These are phyloP conservation scores for Novumbra hubbsi DNA, from an alignment of 2,797 vertebrate species.

Conservation along the genomic window DNA sequence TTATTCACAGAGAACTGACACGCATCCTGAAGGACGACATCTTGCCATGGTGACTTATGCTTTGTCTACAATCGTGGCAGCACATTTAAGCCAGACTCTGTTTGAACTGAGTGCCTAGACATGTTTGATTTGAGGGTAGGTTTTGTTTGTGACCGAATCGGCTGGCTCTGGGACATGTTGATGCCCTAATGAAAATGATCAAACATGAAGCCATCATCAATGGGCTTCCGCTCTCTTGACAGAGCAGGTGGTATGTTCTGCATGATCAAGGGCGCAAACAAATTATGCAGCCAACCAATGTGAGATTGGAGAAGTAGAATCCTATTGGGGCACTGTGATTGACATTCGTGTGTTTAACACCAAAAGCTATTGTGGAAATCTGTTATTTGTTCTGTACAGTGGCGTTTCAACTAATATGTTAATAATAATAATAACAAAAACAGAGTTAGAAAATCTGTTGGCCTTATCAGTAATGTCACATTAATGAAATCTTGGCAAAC, in stretches of 20 bases:
- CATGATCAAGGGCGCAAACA: slow-evolving; percentile 31
- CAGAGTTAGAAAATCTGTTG: neutral
- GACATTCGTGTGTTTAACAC: neutral
- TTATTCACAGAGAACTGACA: slow-evolving; percentile 45
- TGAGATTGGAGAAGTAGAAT: neutral
- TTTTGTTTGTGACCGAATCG: slow-evolving; percentile 35
- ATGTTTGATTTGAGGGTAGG: slow-evolving; percentile 39
- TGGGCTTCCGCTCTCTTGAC: slow-evolving; percentile 12
- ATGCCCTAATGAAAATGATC: slow-evolving; percentile 31
- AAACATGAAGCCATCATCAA: slow-evolving; percentile 12
- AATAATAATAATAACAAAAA: neutral
- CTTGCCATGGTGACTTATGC: slow-evolving; percentile 36
- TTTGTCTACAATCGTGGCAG: slow-evolving; percentile 29
- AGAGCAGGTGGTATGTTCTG: slow-evolving; percentile 14
- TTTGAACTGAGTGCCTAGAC: slow-evolving; percentile 20
- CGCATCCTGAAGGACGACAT: slow-evolving; percentile 10
- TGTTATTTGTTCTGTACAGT: neutral
- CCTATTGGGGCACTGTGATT: neutral
- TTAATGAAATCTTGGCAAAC: neutral
- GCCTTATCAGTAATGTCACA: neutral
- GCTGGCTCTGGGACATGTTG: slow-evolving; percentile 14
- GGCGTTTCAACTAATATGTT: too few species aligned
- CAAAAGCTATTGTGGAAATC: neutral
- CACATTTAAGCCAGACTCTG: slow-evolving; percentile 14
- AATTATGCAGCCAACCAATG: slow-evolving; percentile 48